phyloP scores from a whole-genome alignment of 2,797 vertebrate species.

The Haliaeetus vocifer region DNA sequence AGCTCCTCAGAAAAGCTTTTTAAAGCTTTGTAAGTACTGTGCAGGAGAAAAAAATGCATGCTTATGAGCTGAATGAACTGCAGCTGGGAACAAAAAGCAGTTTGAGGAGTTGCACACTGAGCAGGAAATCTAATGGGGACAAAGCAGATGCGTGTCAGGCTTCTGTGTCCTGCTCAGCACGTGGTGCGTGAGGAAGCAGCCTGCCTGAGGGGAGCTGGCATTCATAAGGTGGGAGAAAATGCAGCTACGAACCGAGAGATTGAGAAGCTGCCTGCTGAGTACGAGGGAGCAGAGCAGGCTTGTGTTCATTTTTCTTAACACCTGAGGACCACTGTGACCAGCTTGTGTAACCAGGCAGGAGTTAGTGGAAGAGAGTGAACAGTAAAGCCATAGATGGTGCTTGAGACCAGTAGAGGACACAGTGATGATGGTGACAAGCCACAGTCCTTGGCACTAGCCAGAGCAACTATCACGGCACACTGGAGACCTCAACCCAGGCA shows the following conservation, averaged over 20 bases:
- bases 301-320: background rate
- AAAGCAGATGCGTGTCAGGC: background rate
- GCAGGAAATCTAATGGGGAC: background rate
- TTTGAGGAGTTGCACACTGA: background rate
- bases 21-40: background rate
- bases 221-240: background rate
- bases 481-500: background rate
- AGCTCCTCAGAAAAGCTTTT: background rate
- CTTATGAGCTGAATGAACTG: background rate
- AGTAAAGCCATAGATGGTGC: background rate
- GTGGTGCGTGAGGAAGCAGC: background rate
- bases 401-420: background rate
- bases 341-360: background rate
- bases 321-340: background rate
- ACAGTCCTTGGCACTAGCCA: background rate
- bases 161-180: background rate
- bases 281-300: background rate
- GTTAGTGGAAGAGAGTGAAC: background rate
- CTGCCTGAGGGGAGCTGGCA: fast-evolving
- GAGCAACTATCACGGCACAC: background rate
- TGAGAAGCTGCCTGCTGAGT: background rate
- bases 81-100: background rate
- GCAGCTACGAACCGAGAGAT: no score
- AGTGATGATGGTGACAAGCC: background rate
- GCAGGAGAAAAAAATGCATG: background rate